Evolutionary conservation across 30 jellyfish, hydroid and myxozoan species (phyloP).

Genomic region (Hydractinia echinata): DNA sequence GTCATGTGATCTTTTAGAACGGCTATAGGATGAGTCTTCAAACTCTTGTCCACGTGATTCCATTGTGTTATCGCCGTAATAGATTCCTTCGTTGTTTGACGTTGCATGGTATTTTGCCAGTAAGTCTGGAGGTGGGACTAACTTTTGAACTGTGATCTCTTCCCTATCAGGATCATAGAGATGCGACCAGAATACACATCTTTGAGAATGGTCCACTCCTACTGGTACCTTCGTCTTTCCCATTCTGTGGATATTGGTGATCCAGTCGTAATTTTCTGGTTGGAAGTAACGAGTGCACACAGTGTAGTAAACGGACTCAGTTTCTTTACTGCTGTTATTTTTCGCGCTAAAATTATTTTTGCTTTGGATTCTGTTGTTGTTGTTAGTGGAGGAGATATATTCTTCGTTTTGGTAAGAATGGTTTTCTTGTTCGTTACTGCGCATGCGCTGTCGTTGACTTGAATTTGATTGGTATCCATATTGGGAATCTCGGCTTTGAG

Average conservation of each 20-base stretch:
- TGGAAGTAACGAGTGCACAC: conserved; percentile 73
- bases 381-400: too few species aligned
- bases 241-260: conserved; percentile 65
- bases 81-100: conserved; percentile 39
- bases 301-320: conserved; percentile 59
- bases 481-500: neutral
- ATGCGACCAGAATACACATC: conserved; percentile 71
- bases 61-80: conserved; percentile 18
- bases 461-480: neutral
- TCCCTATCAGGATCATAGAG: conserved; percentile 79
- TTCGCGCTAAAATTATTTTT: neutral
- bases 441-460: neutral
- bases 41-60: neutral
- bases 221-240: conserved; percentile 70
- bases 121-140: conserved; percentile 54
- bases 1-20: neutral
- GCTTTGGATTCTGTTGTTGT: neutral
- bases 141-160: conserved; percentile 62
- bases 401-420: neutral
- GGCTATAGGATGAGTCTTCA: neutral
- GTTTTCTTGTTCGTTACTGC: neutral
- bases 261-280: conserved; percentile 78
- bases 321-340: neutral
- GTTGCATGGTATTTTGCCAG: conserved; percentile 37
- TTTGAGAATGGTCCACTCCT: conserved; percentile 61